Conservation (phyloP, 1,140 invertebrate genomes). For the Zeugodacus cucurbitae region DNA sequence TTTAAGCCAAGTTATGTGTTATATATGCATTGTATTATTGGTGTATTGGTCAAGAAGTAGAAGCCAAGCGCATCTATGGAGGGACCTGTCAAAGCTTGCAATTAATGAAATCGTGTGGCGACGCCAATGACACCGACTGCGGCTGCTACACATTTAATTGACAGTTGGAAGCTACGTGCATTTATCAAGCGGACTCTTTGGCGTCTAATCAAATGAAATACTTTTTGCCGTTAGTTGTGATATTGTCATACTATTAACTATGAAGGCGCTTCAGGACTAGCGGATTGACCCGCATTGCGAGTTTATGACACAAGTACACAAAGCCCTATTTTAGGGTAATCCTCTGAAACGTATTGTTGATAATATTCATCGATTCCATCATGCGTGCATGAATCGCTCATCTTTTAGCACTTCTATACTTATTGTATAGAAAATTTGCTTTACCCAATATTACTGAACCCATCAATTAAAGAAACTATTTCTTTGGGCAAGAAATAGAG, state of each 20-base stretch:
- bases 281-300: background rate
- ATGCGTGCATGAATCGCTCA: no score
- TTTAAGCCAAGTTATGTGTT: no score
- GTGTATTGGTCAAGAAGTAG: background rate
- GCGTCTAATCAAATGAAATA: background rate
- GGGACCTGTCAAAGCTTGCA: conserved; percentile 9
- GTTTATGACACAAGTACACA: background rate
- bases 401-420: no score
- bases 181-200: background rate
- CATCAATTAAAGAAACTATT: background rate
- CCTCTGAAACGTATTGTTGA: background rate
- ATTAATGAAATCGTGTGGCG: conserved; percentile 29
- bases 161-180: background rate
- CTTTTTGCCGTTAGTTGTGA: background rate
- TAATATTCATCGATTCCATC: background rate
- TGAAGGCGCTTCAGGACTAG: background rate
- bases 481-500: background rate
- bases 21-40: background rate
- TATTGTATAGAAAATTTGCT: no score
- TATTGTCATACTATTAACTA: background rate
- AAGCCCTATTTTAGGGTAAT: no score
- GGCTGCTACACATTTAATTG: background rate
- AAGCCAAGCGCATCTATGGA: background rate
- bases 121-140: background rate
- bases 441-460: background rate